Conservation (phyloP, 2,888 invertebrate genomes). For the Caenorhabditis zanzibari region DNA sequence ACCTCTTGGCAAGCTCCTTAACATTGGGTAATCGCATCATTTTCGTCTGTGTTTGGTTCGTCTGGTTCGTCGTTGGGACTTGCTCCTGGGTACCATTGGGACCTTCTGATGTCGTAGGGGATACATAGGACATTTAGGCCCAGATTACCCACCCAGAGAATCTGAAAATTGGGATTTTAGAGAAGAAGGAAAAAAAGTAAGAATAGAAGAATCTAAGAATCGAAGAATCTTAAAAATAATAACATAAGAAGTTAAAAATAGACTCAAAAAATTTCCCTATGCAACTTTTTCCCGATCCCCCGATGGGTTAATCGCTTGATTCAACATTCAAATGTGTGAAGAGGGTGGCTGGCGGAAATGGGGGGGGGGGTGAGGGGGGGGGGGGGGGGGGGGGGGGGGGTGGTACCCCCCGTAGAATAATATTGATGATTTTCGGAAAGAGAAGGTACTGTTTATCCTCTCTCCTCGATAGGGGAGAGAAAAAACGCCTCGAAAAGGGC, state of each 20-base stretch:
- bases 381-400: background rate
- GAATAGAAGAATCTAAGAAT: slow-evolving; percentile 27
- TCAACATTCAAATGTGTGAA: slow-evolving; percentile 54
- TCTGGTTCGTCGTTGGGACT: slow-evolving; percentile 28
- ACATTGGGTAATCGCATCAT: slow-evolving; percentile 61
- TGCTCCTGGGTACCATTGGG: slow-evolving; percentile 1
- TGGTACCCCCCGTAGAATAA: slow-evolving; percentile 30
- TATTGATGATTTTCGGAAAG: slow-evolving; percentile 31
- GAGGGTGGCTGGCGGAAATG: slow-evolving; percentile 1
- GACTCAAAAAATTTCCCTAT: slow-evolving; percentile 4
- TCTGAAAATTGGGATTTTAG: slow-evolving; percentile 2
- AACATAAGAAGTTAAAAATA: too few relatives aligned
- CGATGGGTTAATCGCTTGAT: slow-evolving; percentile 60
- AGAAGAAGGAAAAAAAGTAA: too few relatives aligned
- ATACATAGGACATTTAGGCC: slow-evolving; percentile 47
- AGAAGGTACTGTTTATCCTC: slow-evolving; percentile 33
- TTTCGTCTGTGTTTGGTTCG: slow-evolving; percentile 13
- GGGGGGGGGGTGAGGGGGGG: background rate
- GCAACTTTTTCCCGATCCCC: slow-evolving; percentile 29
- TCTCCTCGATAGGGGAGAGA: background rate
- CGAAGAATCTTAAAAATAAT: too few relatives aligned
- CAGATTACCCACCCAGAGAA: slow-evolving; percentile 28
- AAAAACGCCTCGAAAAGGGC: slow-evolving; percentile 21
- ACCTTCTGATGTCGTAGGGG: slow-evolving; percentile 28
- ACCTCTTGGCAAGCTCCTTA: slow-evolving; percentile 64